Conservation (phyloP, 2,888 invertebrate genomes). For the Tridacna crocea region DNA sequence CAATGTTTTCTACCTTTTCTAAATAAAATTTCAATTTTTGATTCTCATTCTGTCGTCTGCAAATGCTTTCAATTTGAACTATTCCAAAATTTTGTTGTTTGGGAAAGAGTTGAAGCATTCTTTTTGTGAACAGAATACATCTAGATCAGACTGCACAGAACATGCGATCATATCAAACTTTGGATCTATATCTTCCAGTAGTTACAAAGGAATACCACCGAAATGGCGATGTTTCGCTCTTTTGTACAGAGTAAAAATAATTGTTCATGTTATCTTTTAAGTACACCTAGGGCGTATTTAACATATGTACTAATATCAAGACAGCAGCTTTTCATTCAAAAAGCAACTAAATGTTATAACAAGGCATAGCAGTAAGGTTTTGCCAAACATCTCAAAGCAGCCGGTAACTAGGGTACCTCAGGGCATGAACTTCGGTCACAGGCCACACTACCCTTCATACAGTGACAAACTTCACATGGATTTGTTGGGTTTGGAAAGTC, state of each 20-base stretch:
- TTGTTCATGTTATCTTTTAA: no score
- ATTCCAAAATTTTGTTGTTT: not conserved
- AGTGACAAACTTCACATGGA: constrained; percentile 70
- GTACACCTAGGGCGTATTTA: no score
- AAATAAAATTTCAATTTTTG: no score
- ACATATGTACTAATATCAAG: no score
- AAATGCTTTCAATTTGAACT: not conserved
- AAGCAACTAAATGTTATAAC: not conserved
- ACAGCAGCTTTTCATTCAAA: not conserved
- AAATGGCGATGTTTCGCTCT: no score
- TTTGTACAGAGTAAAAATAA: no score
- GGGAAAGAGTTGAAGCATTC: not conserved
- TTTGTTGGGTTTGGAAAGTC: constrained; percentile 69
- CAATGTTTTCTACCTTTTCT: no score
- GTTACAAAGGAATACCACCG: no score
- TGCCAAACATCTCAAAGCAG: not conserved
- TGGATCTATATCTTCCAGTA: no score
- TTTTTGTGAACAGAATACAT: not conserved
- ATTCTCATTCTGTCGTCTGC: no score
- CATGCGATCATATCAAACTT: no score
- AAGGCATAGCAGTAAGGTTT: not conserved
- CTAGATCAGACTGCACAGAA: no score
- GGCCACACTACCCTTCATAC: constrained; percentile 70
- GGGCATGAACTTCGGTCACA: constrained; percentile 67
- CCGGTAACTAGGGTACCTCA: constrained; percentile 45